Base-by-base conservation (phyloP, 2,113 vertebrate species). In the Leptosomus discolor region DNA sequence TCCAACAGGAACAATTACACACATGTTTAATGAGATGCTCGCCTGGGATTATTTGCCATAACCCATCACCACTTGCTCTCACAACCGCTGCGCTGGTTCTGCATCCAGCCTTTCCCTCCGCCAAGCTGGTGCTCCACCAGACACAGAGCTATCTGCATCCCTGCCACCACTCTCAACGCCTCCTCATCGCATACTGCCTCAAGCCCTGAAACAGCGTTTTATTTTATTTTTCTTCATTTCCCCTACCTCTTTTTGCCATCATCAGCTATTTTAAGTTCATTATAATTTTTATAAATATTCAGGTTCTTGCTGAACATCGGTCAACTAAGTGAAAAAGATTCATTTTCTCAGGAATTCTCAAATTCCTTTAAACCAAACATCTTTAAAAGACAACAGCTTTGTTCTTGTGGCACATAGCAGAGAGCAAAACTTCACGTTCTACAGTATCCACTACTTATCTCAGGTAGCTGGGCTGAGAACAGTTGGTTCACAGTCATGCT, bases 21-120 rank as follows among this genome's bases (percentile, higher is more conserved):
- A 69, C 81, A n/a, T 69, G 51, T 50, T 97, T 91, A 80, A 96
- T 74, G 96, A 97, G 90, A 83, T 43, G 82, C 80, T 92, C 27
- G 39, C 54, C 78, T 2, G 1, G 84, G 75, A 32, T 65, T 46
- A 50, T 39, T 56, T 29, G 67, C 51, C 54, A 3, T 12, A 81
- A 75, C 57, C 79, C 94, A 65, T 10, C 84, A n/a, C 19, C 51
- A 30, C 69, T 61, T 4, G 5, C 30, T 46, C 75, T 43, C 43
- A 37, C 46, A 48, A 8, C 22, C 5, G 0, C 43, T 3, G 22
- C 1, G 3, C 65, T 45, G 80, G 8, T 7, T n/a, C 15, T 6
- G 58, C 45, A 37, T 26, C 69, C 61, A n/a, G 48, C 34, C 45
- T 50, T 27, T 24, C 21, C 39, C 29, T 9, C 26, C 2, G 0